phyloP scores from a whole-genome alignment of 2,797 vertebrate species.

The Liasis olivaceus region DNA sequence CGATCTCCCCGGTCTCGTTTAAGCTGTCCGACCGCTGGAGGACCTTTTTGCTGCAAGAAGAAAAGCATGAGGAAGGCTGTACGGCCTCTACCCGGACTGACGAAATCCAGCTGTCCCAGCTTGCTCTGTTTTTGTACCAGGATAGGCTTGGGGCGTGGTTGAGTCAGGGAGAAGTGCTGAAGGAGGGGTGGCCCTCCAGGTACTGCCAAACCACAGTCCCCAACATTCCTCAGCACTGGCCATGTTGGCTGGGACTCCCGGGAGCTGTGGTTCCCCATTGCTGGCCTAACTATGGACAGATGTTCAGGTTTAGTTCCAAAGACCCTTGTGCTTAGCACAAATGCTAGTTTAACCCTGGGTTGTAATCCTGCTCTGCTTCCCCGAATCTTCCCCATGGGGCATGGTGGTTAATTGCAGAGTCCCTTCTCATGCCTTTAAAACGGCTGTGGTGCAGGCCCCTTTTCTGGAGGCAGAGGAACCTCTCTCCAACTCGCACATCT shows the following conservation, averaged over 20 bases:
- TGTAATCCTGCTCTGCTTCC: not conserved
- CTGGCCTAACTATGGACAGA: not conserved
- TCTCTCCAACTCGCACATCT: not conserved
- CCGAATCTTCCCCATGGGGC: not conserved
- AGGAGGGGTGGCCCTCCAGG: not conserved
- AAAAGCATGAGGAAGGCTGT: slow-evolving; percentile 10
- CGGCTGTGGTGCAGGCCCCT: not conserved
- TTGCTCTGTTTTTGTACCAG: not conserved
- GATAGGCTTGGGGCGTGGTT: not conserved
- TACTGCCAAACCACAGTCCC: not conserved
- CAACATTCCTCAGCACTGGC: not conserved
- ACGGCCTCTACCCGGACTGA: not conserved
- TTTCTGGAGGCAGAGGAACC: not conserved
- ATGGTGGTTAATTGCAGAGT: not conserved
- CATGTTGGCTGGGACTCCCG: not conserved
- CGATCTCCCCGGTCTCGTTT: slow-evolving; percentile 85
- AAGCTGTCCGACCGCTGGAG: slow-evolving; percentile 85
- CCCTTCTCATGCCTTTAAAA: not conserved
- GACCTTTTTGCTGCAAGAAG: slow-evolving; percentile 78
- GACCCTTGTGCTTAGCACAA: not conserved
- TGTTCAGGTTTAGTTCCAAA: too few relatives aligned
- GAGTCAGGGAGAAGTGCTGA: not conserved
- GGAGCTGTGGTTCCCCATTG: not conserved
- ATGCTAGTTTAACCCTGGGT: not conserved
- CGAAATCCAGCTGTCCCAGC: not conserved